A percentile compares a stretch with the other conserved stretches of the same genome.
Evolutionary conservation across 2,113 vertebrate genomes (phyloP).

Genomic region (Pipa parva): DNA sequence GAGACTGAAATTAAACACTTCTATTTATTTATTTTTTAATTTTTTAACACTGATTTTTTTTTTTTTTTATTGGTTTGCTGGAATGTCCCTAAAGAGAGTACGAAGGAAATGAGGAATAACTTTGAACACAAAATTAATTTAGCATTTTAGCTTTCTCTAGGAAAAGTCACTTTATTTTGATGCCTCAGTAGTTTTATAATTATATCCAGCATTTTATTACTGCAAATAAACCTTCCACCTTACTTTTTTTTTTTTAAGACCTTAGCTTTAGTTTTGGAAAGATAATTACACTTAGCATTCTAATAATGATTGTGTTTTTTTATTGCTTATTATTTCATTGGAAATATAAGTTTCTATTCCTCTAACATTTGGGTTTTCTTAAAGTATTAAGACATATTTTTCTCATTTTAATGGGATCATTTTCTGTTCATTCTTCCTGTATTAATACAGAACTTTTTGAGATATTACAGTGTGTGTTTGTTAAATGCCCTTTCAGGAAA

Average conservation of each 20-base stretch:
- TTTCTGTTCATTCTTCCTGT: too few relatives aligned
- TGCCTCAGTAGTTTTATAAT: constrained; percentile 44
- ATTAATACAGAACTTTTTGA: too few relatives aligned
- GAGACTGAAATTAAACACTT: constrained; percentile 12
- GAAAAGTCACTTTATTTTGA: constrained; percentile 28
- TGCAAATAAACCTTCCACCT: constrained; percentile 23
- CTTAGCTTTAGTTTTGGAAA: neutral
- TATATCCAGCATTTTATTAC: constrained; percentile 44
- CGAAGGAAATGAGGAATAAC: constrained; percentile 22
- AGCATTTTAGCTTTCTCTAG: constrained; percentile 26
- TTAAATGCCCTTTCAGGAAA: too few relatives aligned
- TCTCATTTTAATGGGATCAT: too few relatives aligned
- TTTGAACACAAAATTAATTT: constrained; percentile 42
- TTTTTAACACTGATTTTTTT: constrained; percentile 32
- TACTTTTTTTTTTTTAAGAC: neutral
- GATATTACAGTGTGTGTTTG: too few relatives aligned
- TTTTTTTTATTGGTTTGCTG: constrained; percentile 30
- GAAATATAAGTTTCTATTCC: too few relatives aligned
- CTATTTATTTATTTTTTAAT: constrained; percentile 4
- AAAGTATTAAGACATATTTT: too few relatives aligned
- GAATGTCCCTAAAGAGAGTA: constrained; percentile 16
- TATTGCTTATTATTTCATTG: too few relatives aligned
- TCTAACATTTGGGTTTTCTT: too few relatives aligned
- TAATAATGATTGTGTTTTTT: too few relatives aligned
- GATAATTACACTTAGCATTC: neutral